Evolutionary conservation across 53 echinoderm and acorn worm genomes (phyloP).

Genomic region (Apostichopus leukothele): DNA sequence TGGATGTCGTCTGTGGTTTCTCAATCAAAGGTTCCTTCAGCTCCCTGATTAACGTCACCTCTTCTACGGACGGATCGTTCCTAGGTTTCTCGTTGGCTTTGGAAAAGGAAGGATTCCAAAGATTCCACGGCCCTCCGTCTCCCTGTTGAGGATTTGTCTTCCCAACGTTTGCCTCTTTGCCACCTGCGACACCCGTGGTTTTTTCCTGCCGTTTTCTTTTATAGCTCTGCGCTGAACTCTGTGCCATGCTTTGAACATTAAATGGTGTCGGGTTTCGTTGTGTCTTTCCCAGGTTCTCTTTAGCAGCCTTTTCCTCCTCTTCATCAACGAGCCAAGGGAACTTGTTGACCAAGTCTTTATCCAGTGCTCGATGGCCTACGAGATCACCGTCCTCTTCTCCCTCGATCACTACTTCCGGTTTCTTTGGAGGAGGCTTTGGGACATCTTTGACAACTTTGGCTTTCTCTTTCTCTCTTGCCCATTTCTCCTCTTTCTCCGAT

Average conservation of each 20-base stretch:
- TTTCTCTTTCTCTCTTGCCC: conserved; percentile 45
- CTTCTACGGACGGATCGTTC: conserved; percentile 12
- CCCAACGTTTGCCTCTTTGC: neutral
- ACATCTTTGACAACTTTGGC: conserved; percentile 43
- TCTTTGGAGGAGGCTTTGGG: conserved; percentile 20
- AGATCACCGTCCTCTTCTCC: conserved; percentile 55
- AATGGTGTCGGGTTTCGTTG: conserved; percentile 64
- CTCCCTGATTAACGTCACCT: neutral
- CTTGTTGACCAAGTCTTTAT: conserved; percentile 76
- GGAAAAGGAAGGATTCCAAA: conserved; percentile 47
- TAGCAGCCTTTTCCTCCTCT: conserved; percentile 24
- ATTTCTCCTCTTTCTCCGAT: conserved; percentile 47
- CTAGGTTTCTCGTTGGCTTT: neutral
- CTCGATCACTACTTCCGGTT: neutral
- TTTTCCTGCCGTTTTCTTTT: conserved; percentile 7
- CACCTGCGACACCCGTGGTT: neutral
- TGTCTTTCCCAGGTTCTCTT: neutral
- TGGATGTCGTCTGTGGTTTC: neutral
- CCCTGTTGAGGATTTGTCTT: conserved; percentile 9
- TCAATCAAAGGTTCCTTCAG: neutral
- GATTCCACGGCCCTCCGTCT: conserved; percentile 7
- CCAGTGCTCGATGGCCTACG: conserved; percentile 81
- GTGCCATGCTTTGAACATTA: conserved; percentile 87
- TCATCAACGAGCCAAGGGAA: conserved; percentile 91
- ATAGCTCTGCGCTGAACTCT: conserved; percentile 60